Evolutionary conservation across 2,797 vertebrate genomes (phyloP), one percentile per base, ranked within the genome.

Genomic region (Parambassis ranga): DNA sequence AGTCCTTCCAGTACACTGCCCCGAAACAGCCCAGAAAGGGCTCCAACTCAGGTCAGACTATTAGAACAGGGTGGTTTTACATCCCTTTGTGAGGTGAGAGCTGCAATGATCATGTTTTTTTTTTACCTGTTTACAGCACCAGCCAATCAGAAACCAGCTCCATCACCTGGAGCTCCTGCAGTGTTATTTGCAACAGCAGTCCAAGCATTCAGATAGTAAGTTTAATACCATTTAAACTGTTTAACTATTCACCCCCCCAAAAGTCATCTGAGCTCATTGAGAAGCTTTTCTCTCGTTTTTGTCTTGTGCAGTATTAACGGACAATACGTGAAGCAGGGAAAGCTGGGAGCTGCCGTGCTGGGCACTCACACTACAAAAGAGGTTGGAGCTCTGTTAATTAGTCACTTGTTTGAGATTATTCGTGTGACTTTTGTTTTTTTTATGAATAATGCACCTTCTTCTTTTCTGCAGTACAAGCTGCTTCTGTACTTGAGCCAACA

Each of bases 1-100:
- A 98, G 32, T 96, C 96, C 1, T 99, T 99, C 85, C 96, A 98
- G 68, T 99, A 97, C 77, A 97, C 95, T 0, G 96, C 97, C 1
- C 97, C 97, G 3, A 98, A 97, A 74, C 97, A 99, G 83, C 97
- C 97, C 6, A 94, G 92, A 68, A 99, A 97, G 81, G 88, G 59
- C 47, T 90, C 92, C 5, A 69, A 75, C 61, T 19, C 92, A 48
- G 95, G 97, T 98, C 66, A 86, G 84, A 52, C 1, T 0, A 4
- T 30, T 16, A 2, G 3, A 23, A 11, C 2, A 1, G 7, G 31
- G 1, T 8, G 3, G 24, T 2, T 10, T 18, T 3, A 15, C 9
- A 15, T 13, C 3, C 7, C 18, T 24, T 6, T 3, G 0, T 3
- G 5, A 20, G 13, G 1, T 19, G 14, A 30, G 58, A 2, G 6